Conservation (phyloP, 2,113 vertebrate genomes). For the Xiphophorus maculatus region DNA sequence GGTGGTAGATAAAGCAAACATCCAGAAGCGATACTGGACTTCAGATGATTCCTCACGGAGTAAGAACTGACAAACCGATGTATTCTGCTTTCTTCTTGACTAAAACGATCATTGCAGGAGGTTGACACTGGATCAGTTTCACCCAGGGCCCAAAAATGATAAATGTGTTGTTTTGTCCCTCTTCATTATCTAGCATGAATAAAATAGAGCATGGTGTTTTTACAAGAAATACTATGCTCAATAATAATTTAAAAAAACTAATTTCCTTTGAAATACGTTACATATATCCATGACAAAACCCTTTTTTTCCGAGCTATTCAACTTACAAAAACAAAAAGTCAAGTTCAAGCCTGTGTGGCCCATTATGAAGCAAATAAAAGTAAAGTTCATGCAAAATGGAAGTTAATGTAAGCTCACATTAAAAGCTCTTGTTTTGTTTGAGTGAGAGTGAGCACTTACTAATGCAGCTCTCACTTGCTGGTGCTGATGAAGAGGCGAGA, state of each 20-base stretch:
- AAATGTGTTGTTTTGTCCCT: constrained; percentile 22
- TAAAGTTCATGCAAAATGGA: constrained; percentile 54
- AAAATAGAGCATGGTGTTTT: constrained; percentile 32
- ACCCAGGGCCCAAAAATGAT: not conserved
- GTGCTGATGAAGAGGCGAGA: constrained; percentile 52
- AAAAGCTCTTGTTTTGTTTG: constrained; percentile 55
- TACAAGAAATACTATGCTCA: constrained; percentile 20
- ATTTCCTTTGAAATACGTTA: constrained; percentile 44
- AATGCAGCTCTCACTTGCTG: constrained; percentile 51
- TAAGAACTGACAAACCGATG: constrained; percentile 61
- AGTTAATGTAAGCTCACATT: constrained; percentile 53
- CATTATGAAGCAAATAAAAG: constrained; percentile 53
- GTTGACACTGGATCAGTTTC: constrained; percentile 13
- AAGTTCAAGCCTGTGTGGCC: constrained; percentile 37
- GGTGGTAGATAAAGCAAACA: constrained; percentile 48
- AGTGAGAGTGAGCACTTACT: constrained; percentile 43
- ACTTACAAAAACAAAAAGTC: constrained; percentile 52
- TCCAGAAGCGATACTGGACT: constrained; percentile 60
- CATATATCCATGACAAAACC: constrained; percentile 40
- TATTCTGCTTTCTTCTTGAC: constrained; percentile 31
- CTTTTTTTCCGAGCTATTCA: constrained; percentile 49
- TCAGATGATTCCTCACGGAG: constrained; percentile 17
- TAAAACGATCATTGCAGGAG: constrained; percentile 9
- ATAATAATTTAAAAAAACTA: constrained; percentile 7
- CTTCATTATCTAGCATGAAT: constrained; percentile 41